Base-by-base conservation (phyloP, 2,797 vertebrate species). In the Bovichtus variegatus region DNA sequence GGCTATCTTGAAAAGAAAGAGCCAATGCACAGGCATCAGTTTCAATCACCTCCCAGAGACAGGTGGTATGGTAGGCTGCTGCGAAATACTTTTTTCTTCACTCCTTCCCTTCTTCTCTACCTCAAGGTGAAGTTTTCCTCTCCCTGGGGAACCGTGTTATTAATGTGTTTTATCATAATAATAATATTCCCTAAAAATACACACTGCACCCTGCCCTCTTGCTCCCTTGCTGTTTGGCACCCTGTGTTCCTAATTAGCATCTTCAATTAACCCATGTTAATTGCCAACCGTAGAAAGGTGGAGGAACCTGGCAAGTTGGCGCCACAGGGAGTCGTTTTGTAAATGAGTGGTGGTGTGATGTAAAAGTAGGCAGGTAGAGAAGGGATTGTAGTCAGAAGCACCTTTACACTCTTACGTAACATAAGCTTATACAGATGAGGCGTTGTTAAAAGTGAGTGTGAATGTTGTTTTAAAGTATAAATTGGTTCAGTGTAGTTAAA, bases 211-310 rank as follows among this genome's bases (percentile, higher is more conserved):
- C 80, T 90, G 89, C 82, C 82, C 92, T 88, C 80, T 79, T 81
- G 86, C 84, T 93, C 95, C 93, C 94, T 91, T 76, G 95, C 90
- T 92, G 93, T 92, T 91, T 87, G 87, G 89, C 92, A 88, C 90
- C 88, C 90, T 80, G 81, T 81, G 93, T 93, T 94, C 87, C 80
- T 90, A 94, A 96, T 95, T 95, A 96, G 93, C 92, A 92, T 88
- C 87, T 94, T 92, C 94, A 94, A 95, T 95, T 96, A 96, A 94
- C 95, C 94, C 90, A 81, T 79, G 88, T 89, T 94, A 94, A 95
- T 93, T 91, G 89, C 79, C 70, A 83, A 63, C 78, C 66, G 65
- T 49, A 58, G 81, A 91, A 91, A 93, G 91, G 86, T 87, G 83
- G 49, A 76, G 68, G 80, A 88, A 83, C 92, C 83, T 89, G 77